These are phyloP conservation scores for Dorcus hopei DNA, from an alignment of 2,888 invertebrate genomes.

Conservation along the genomic window DNA sequence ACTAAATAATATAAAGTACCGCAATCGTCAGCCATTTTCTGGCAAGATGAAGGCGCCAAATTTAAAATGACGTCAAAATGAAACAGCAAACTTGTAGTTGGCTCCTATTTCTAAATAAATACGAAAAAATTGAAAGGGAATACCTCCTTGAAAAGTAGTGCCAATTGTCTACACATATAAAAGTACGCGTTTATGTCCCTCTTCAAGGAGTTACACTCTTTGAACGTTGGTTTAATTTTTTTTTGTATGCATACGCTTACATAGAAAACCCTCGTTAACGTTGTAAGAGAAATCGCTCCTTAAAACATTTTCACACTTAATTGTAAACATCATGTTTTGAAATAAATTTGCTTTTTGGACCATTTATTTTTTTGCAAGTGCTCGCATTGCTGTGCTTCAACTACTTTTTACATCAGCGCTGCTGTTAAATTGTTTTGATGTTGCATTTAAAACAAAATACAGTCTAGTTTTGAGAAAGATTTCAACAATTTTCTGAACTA, in stretches of 20 bases:
- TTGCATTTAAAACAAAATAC: neutral
- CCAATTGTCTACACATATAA: too few relatives aligned
- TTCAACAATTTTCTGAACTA: neutral
- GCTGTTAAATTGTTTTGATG: neutral
- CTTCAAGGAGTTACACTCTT: too few relatives aligned
- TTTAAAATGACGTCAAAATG: neutral
- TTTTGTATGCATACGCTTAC: too few relatives aligned
- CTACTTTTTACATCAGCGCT: neutral
- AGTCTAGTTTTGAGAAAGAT: neutral
- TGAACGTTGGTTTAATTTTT: too few relatives aligned
- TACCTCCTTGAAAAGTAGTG: too few relatives aligned
- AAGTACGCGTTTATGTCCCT: too few relatives aligned
- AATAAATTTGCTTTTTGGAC: too few relatives aligned
- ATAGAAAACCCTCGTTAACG: neutral
- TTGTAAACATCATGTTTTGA: too few relatives aligned
- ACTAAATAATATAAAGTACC: neutral
- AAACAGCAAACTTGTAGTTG: neutral
- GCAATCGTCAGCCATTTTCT: neutral
- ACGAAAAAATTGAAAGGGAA: neutral
- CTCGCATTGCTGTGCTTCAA: neutral
- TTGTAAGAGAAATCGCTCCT: neutral
- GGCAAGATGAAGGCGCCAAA: neutral
- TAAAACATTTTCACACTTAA: neutral
- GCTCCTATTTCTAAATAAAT: neutral
- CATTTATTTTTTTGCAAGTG: neutral